Conservation (phyloP, 2,113 vertebrate genomes). For the Semnornis frantzii region DNA sequence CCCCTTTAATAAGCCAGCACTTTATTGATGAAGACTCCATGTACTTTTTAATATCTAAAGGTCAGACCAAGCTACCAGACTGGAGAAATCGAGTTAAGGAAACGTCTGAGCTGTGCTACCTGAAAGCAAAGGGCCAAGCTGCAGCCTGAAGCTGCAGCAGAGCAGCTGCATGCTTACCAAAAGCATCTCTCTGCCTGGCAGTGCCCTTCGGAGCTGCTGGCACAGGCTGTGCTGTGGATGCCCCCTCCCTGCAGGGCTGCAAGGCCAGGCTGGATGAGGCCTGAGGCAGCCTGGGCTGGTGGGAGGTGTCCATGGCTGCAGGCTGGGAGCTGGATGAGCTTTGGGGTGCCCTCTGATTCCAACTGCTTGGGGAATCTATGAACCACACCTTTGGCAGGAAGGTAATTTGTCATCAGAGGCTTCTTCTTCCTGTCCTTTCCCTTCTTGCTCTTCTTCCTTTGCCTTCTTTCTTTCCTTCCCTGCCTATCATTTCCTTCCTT, state of each 20-base stretch:
- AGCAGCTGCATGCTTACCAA: neutral
- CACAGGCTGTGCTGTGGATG: no score
- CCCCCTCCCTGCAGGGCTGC: no score
- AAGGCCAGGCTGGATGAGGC: no score
- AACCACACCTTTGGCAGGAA: neutral
- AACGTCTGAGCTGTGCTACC: neutral
- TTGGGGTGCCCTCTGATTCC: no score
- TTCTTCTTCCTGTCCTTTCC: no score
- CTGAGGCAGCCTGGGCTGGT: no score
- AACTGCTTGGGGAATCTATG: no score
- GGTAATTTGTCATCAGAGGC: neutral
- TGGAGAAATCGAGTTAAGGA: conserved; percentile 51
- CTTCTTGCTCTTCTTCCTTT: no score
- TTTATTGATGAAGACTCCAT: conserved; percentile 24
- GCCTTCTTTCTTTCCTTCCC: neutral
- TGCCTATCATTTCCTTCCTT: no score
- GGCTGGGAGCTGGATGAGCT: no score
- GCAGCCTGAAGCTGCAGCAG: neutral
- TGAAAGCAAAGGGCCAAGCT: conserved; percentile 45
- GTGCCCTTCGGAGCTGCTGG: neutral
- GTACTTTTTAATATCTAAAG: conserved; percentile 43
- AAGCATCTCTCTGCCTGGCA: neutral
- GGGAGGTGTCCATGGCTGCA: no score
- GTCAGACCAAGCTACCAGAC: conserved; percentile 28
- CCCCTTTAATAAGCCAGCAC: conserved; percentile 30